Conservation (phyloP, 2,113 vertebrate species). For the Bolborhynchus lineola region DNA sequence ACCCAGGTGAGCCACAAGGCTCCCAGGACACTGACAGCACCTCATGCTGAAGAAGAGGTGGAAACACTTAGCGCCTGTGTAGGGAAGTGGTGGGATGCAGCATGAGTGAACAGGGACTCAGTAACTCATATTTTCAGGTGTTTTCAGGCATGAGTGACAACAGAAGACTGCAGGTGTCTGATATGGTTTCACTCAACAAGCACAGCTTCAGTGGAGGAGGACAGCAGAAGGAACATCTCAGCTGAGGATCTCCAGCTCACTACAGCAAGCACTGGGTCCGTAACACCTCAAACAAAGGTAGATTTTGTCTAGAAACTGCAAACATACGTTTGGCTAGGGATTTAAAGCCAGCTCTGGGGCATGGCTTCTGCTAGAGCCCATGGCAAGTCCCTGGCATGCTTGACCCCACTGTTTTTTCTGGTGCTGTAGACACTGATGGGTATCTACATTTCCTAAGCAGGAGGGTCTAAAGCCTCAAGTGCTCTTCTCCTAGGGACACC, state of each 20-base stretch:
- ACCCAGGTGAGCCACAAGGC: neutral
- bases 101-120: neutral
- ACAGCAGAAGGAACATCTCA: neutral
- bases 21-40: neutral
- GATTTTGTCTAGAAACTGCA: neutral
- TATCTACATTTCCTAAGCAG: neutral
- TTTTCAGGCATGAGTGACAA: neutral
- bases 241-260: neutral
- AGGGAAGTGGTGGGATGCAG: neutral
- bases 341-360: neutral
- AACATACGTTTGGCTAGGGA: neutral
- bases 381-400: accelerated
- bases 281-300: neutral
- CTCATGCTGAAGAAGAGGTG: neutral
- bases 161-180: neutral
- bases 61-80: neutral
- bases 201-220: neutral
- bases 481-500: neutral
- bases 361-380: neutral
- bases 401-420: neutral
- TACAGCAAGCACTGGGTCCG: accelerated
- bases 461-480: neutral
- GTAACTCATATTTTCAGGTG: accelerated
- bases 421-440: neutral
- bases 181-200: neutral